phyloP scores from a whole-genome alignment of 2,888 invertebrate genomes.

The Nemoura dubitans region DNA sequence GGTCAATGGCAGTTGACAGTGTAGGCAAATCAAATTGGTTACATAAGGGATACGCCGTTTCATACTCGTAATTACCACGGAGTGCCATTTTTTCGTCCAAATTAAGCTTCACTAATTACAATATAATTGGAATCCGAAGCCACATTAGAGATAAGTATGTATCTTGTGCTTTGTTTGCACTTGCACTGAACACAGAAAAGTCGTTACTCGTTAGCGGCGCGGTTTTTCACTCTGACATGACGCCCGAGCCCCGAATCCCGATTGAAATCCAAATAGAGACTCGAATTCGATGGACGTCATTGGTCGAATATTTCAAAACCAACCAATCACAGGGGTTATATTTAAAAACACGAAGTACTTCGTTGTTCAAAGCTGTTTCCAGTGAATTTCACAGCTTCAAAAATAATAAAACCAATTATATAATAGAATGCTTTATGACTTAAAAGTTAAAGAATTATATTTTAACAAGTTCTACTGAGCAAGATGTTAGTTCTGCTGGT shows the following conservation, averaged over 20 bases:
- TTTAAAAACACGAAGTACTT: not conserved
- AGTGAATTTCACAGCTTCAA: no score
- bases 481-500: no score
- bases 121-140: no score
- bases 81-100: not conserved
- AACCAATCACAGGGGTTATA: not conserved
- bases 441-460: no score
- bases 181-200: not conserved
- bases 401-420: no score
- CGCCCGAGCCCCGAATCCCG: no score
- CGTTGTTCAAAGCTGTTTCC: not conserved
- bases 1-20: not conserved
- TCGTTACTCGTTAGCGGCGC: not conserved
- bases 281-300: not conserved
- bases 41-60: not conserved
- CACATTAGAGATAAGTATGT: no score
- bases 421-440: no score
- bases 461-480: no score
- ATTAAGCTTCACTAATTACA: no score
- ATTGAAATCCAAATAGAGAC: not conserved
- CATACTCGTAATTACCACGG: not conserved
- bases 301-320: not conserved
- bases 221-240: not conserved
- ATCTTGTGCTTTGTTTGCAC: no score
- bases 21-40: not conserved